A percentile compares a stretch with the other conserved stretches of the same genome.
phyloP scores from a whole-genome alignment of 2,113 vertebrate species.

The Paramormyrops kingsleyae region DNA sequence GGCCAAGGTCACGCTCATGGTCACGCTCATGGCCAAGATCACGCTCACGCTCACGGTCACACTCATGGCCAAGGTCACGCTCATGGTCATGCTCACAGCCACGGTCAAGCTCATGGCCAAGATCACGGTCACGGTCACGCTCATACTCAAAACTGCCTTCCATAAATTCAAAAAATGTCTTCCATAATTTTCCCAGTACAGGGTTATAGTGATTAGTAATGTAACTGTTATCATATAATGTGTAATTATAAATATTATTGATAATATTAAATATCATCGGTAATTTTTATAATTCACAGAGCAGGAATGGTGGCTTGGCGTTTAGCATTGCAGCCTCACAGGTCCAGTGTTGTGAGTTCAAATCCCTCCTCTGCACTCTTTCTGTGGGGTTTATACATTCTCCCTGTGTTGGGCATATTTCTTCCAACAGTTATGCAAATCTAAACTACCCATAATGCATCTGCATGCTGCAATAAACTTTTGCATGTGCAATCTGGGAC shows the following conservation, averaged over 20 bases:
- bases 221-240: background rate
- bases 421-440: background rate
- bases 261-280: background rate
- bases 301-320: background rate
- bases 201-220: background rate
- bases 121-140: background rate
- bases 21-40: background rate
- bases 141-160: no score
- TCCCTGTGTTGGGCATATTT: background rate
- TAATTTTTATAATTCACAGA: background rate
- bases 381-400: background rate
- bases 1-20: background rate
- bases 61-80: accelerated
- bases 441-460: background rate
- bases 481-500: background rate
- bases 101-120: no score
- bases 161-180: background rate
- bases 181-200: background rate
- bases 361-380: background rate
- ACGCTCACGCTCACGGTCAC: background rate
- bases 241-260: background rate
- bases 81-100: background rate
- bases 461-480: background rate
- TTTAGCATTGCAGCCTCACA: background rate
- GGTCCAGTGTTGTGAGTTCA: background rate